These are phyloP conservation scores for Chaetodon auriga DNA, from an alignment of 2,113 vertebrate species.

Conservation along the genomic window DNA sequence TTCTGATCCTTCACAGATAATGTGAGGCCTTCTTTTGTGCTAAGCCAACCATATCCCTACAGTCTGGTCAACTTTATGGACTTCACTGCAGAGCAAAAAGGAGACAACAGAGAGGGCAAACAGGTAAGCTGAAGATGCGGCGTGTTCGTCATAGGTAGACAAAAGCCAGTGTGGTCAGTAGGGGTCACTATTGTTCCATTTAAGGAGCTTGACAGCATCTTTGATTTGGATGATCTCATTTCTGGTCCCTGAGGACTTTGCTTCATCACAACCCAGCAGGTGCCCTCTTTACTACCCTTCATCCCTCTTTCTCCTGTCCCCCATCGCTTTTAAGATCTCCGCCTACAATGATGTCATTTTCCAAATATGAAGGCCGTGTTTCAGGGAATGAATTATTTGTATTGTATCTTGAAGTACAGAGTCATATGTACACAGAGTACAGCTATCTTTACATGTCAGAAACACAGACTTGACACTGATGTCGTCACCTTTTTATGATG, in stretches of 20 bases:
- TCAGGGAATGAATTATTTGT: conserved; percentile 10
- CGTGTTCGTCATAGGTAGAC: background rate
- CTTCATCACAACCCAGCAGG: conserved; percentile 75
- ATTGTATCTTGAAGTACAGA: background rate
- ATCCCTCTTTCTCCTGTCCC: conserved; percentile 63
- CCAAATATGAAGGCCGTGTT: conserved; percentile 13
- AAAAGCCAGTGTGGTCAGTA: conserved; percentile 41
- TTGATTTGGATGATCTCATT: conserved; percentile 78
- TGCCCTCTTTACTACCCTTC: conserved; percentile 70
- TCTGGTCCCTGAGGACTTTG: conserved; percentile 58
- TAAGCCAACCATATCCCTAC: conserved; percentile 21
- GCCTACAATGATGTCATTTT: conserved; percentile 66
- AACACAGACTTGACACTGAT: conserved; percentile 11
- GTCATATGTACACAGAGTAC: background rate
- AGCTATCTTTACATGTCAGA: conserved; percentile 3
- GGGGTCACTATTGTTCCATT: conserved; percentile 81
- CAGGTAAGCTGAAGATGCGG: conserved; percentile 47
- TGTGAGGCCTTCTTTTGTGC: background rate
- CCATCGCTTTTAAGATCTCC: conserved; percentile 38
- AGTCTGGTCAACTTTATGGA: conserved; percentile 33
- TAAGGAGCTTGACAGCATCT: conserved; percentile 1
- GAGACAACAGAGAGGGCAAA: conserved; percentile 53
- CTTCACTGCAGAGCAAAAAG: conserved; percentile 31
- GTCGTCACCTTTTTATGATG: background rate
- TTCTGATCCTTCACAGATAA: conserved; percentile 36